phyloP scores from a whole-genome alignment of 2,888 invertebrate species.

The Athalia rosae region DNA sequence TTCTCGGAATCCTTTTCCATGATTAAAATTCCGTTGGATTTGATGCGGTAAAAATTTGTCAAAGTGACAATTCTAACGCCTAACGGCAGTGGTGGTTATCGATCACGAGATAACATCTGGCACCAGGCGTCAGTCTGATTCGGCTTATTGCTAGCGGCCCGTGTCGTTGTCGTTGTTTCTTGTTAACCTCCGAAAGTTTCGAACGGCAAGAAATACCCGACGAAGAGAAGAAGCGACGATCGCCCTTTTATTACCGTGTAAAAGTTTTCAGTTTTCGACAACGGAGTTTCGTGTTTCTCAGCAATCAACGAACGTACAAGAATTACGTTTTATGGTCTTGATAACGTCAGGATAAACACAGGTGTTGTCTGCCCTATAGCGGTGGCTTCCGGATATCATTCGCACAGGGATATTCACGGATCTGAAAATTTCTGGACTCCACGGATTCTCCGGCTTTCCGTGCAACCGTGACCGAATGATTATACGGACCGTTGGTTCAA shows the following conservation, averaged over 20 bases:
- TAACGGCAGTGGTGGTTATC: conserved; percentile 30
- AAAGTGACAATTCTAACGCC: conserved; percentile 26
- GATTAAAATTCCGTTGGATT: not conserved
- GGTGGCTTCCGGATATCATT: conserved; percentile 35
- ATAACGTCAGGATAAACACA: conserved; percentile 44
- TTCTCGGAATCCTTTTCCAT: not conserved
- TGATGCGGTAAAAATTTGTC: conserved; percentile 8
- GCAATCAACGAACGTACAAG: conserved; percentile 41
- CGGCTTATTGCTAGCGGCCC: not conserved
- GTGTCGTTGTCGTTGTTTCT: not conserved
- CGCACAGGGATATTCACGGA: not conserved
- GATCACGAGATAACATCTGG: conserved; percentile 37
- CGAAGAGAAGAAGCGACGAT: not conserved
- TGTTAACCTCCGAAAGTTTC: not conserved
- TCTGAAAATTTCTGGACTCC: not conserved
- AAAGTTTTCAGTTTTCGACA: conserved; percentile 8
- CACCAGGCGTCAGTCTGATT: conserved; percentile 10
- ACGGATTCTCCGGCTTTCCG: not conserved
- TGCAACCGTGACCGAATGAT: not conserved
- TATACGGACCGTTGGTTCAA: not conserved
- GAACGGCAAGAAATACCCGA: no score
- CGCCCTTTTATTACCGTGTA: not conserved
- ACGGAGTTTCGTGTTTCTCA: conserved; percentile 27
- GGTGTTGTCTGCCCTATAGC: conserved; percentile 28
- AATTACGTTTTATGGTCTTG: conserved; percentile 41